Base-by-base conservation (phyloP, 2,888 invertebrate genomes). In the Emesis furor region DNA sequence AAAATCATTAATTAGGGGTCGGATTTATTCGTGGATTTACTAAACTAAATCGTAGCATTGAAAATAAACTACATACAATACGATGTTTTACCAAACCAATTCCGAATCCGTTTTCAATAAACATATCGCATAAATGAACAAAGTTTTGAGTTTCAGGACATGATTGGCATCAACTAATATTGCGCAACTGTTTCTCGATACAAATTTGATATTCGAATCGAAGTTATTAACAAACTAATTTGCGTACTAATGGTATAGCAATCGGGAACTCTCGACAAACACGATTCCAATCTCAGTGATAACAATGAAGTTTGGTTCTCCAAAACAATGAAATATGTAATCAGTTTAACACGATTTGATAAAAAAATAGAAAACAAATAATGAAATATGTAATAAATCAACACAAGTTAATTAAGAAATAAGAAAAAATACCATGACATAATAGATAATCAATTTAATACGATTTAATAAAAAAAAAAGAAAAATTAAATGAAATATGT, bases 221-320 rank as follows among this genome's bases (percentile, higher is more conserved):
- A 62, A 62, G 62, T 62, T 62, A 62, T 62, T 62, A 30, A 62
- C 62, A 62, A 55, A 73, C 17, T 77, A 65, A 73, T 72, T 77
- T 59, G 67, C 59, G 80, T 97, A 92, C 99, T 99, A 73, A 99
- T 98, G 0, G 99, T 99, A 93, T 98, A 99, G 3, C 99, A 99
- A 95, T 99, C 99, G 0, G 99, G 99, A 80, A 99, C 98, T 95
- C 99, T 98, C 0, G 98, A 97, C 93, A 99, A 97, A 17, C 98
- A 98, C 67, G 98, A 97, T 89, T 99, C 98, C 89, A 98, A 97
- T 91, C 98, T 98, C 74, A 98, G 97, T 71, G 97, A 97, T 42
- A 98, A 97, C 97, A 97, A 74, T 97, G 97, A 0, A 99, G 94
- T 73, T 98, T 96, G 46, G 97, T 97, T 88, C 98, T 98, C 99